phyloP scores from a whole-genome alignment of 2,113 vertebrate genomes.

The Carettochelys insculpta region DNA sequence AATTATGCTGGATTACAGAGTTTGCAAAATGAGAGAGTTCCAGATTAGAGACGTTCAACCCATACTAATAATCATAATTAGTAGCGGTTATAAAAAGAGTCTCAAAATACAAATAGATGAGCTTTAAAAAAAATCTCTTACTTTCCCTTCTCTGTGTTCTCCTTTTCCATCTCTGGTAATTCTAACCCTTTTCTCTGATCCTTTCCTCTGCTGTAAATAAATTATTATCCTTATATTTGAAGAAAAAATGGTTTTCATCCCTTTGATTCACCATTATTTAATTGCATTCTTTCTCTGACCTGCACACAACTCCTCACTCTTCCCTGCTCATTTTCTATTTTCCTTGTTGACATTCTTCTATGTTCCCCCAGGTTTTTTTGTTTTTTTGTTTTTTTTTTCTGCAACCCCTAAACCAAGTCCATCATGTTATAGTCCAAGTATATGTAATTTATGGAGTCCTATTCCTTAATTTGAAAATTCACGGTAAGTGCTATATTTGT shows the following conservation, averaged over 20 bases:
- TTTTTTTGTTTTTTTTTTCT: too few species aligned
- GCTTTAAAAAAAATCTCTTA: not conserved
- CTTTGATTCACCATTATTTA: conserved; percentile 49
- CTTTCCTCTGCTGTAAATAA: conserved; percentile 1
- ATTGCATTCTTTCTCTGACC: conserved; percentile 42
- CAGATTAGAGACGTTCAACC: too few species aligned
- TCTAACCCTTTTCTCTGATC: conserved; percentile 31
- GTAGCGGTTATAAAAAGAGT: conserved; percentile 20
- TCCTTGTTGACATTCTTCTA: conserved; percentile 58
- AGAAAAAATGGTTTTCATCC: conserved; percentile 50
- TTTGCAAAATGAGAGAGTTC: too few species aligned
- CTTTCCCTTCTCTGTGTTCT: not conserved
- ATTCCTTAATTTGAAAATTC: conserved; percentile 51
- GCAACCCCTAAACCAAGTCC: not conserved
- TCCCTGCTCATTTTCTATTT: conserved; percentile 48
- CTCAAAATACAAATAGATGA: conserved; percentile 29
- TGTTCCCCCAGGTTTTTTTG: conserved; percentile 63
- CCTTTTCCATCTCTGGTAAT: not conserved
- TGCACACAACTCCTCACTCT: conserved; percentile 8
- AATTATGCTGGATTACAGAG: too few species aligned
- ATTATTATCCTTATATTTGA: not conserved
- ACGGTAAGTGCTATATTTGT: not conserved
- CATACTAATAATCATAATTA: not conserved
- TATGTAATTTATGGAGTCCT: conserved; percentile 10
- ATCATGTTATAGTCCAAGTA: conserved; percentile 29